Evolutionary conservation across 92 coral and sea anemone species (phyloP), one percentile per base, ranked within the genome.

Genomic region (Isaurus tuberculatus): DNA sequence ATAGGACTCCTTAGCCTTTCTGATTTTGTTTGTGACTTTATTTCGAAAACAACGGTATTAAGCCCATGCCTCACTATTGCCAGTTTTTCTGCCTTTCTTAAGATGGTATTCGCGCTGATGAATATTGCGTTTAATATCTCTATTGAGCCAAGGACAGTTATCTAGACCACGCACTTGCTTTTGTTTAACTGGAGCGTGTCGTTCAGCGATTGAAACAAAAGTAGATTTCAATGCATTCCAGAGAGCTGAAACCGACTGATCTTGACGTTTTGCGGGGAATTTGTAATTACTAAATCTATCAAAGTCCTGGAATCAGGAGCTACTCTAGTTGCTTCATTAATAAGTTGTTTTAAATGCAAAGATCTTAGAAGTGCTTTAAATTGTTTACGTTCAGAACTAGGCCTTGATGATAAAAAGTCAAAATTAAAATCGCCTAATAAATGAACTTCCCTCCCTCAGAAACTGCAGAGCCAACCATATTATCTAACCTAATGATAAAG

Each of bases 121-220:
- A 84, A 88, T 88, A 33, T 40, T 48, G 28, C 44, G 51, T 77
- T 88, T 89, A 53, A 85, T 85, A 14, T 49, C 17, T 90, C n/a
- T n/a, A n/a, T n/a, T n/a, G n/a, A n/a, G n/a, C n/a, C n/a, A n/a
- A n/a, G n/a, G n/a, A n/a, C n/a, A 86, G 42, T 73, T 83, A n/a
- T n/a, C n/a, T n/a, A n/a, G n/a, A n/a, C n/a, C n/a, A n/a, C n/a
- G n/a, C n/a, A n/a, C n/a, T n/a, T n/a, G 16, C 15, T 3, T 51
- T 17, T 10, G 7, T 51, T 10, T 17, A n/a, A n/a, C n/a, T n/a
- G n/a, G n/a, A n/a, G n/a, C n/a, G n/a, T n/a, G n/a, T n/a, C n/a
- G n/a, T n/a, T n/a, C n/a, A n/a, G n/a, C n/a, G n/a, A n/a, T n/a
- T n/a, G n/a, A n/a, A n/a, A n/a, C n/a, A n/a, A n/a, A n/a, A n/a